phyloP scores from a whole-genome alignment of 1,140 invertebrate species.

The Armadillidium nasatum region DNA sequence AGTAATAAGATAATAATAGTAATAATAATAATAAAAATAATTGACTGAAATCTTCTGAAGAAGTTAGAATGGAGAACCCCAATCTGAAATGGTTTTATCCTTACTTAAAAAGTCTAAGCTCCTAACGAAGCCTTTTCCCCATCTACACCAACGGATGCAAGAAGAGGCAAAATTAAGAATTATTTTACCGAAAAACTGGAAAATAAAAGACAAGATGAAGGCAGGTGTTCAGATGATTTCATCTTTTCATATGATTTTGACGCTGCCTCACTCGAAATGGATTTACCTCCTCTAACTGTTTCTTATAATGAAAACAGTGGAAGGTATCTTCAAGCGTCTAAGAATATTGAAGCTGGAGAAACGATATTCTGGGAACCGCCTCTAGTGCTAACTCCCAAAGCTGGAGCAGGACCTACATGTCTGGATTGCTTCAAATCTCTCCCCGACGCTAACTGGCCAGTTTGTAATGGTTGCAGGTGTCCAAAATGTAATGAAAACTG shows the following conservation, averaged over 20 bases:
- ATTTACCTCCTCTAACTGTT: neutral
- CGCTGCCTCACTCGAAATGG: neutral
- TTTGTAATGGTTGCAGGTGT: conserved; percentile 60
- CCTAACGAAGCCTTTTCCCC: too few relatives aligned
- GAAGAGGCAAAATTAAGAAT: too few relatives aligned
- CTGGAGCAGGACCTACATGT: conserved; percentile 32
- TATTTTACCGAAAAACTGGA: too few relatives aligned
- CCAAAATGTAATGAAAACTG: conserved; percentile 63
- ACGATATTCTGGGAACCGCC: conserved; percentile 65
- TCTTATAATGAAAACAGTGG: conserved; percentile 48
- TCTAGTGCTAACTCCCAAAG: conserved; percentile 61
- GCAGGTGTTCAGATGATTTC: neutral
- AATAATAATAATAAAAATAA: too few relatives aligned
- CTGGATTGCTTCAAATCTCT: conserved; percentile 33
- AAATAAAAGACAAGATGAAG: neutral
- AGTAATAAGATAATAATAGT: too few relatives aligned
- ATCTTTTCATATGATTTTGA: neutral
- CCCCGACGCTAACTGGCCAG: conserved; percentile 44
- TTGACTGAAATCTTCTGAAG: too few relatives aligned
- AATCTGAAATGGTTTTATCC: too few relatives aligned
- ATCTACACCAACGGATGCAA: too few relatives aligned
- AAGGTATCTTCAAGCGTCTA: conserved; percentile 65
- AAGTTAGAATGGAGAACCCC: too few relatives aligned
- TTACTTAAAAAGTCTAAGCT: too few relatives aligned
- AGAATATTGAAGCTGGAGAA: conserved; percentile 68